Percentiles rank a stretch among this genome's conserved stretches.
phyloP scores from a whole-genome alignment of 2,888 invertebrate species.

The Mesorhabditis sp. region DNA sequence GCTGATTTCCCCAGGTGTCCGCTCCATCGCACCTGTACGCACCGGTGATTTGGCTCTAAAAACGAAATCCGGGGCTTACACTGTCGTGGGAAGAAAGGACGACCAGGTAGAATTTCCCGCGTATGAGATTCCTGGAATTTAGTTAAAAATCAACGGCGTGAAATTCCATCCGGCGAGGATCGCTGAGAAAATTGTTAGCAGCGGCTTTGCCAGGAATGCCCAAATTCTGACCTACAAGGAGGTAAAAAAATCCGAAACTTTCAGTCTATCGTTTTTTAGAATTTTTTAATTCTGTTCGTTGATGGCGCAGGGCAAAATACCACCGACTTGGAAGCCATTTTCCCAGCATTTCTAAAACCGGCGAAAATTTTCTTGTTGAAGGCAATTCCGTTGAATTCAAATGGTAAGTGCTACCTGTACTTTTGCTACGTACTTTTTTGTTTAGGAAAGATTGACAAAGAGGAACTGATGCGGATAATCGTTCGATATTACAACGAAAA shows the following conservation, averaged over 20 bases:
- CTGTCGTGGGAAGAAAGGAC: background rate
- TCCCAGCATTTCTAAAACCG: background rate
- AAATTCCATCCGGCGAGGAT: background rate
- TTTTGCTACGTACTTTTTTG: background rate
- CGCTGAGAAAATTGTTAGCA: background rate
- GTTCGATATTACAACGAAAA: background rate
- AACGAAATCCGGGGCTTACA: background rate
- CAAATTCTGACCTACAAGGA: background rate
- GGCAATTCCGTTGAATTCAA: background rate
- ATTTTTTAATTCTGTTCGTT: background rate
- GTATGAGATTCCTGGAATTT: background rate
- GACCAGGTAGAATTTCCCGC: slow-evolving; percentile 1
- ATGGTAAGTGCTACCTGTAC: background rate
- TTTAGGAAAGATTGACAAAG: slow-evolving; percentile 1
- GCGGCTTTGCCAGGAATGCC: background rate
- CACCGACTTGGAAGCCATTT: background rate
- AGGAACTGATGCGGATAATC: background rate
- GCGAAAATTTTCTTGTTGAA: background rate
- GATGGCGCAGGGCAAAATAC: background rate
- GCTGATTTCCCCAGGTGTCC: background rate
- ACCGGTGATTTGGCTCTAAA: background rate
- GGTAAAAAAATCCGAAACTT: no score
- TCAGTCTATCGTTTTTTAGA: background rate
- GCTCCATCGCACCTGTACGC: background rate
- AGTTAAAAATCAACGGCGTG: background rate